Evolutionary conservation across 2,113 vertebrate species (phyloP).

Genomic region (Pedionomus torquatus): DNA sequence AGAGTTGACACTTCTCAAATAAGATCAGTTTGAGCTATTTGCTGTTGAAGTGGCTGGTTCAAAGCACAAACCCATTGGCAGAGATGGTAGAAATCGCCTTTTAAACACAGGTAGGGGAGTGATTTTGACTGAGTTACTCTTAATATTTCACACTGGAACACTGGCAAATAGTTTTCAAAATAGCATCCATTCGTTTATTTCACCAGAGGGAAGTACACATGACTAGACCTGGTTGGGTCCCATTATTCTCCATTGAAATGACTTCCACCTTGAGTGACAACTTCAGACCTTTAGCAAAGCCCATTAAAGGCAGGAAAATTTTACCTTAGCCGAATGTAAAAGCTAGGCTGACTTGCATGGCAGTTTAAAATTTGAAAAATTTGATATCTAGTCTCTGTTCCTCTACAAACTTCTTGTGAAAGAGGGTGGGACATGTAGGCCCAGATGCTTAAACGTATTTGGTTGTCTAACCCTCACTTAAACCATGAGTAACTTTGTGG

Average conservation of each 20-base stretch:
- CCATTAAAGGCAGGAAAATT: neutral
- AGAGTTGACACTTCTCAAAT: neutral
- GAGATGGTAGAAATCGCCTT: neutral
- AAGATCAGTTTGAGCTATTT: neutral
- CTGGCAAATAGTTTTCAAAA: neutral
- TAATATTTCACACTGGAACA: neutral
- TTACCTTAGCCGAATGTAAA: neutral
- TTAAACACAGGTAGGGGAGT: neutral
- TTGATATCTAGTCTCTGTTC: neutral
- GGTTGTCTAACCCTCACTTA: conserved; percentile 6
- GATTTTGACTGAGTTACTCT: neutral
- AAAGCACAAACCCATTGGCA: neutral
- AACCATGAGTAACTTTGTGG: conserved; percentile 3
- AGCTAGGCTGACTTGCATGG: neutral
- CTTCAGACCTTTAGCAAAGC: neutral
- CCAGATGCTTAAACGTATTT: neutral
- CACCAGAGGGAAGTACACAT: neutral
- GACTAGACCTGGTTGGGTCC: neutral
- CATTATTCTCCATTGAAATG: neutral
- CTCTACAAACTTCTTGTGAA: neutral
- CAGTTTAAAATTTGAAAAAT: neutral
- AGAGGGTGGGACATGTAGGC: neutral
- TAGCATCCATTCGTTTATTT: neutral
- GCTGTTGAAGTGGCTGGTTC: neutral
- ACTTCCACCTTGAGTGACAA: neutral